These are phyloP conservation scores for Eurosta solidaginis DNA, from an alignment of 1,140 invertebrate species.

Conservation along the genomic window DNA sequence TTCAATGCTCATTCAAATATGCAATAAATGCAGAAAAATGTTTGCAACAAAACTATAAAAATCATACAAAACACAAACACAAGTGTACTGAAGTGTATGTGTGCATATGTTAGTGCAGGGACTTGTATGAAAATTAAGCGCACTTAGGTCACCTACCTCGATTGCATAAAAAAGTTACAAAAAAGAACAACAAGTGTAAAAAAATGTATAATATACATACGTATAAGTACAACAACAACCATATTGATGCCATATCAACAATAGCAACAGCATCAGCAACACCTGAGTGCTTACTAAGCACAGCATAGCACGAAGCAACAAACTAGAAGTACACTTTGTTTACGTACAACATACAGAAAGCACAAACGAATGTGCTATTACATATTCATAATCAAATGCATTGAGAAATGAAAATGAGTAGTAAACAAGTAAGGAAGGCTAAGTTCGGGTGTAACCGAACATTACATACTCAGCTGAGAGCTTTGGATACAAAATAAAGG, in stretches of 20 bases:
- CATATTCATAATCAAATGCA: constrained; percentile 22
- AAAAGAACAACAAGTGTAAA: not conserved
- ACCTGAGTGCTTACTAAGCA: constrained; percentile 32
- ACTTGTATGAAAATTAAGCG: constrained; percentile 17
- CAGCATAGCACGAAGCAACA: constrained; percentile 40
- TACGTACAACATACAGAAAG: constrained; percentile 39
- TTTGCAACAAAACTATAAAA: not conserved
- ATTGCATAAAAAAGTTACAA: not conserved
- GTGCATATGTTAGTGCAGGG: not conserved
- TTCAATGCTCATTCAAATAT: constrained; percentile 8
- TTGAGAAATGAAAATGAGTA: not conserved
- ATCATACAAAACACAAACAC: not conserved
- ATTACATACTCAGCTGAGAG: too few species aligned
- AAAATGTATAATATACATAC: not conserved
- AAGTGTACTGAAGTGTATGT: not conserved
- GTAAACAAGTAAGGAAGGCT: not conserved
- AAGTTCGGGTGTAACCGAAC: not conserved
- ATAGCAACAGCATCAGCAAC: not conserved
- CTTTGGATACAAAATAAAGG: too few species aligned
- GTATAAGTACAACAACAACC: not conserved
- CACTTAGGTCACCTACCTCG: constrained; percentile 29
- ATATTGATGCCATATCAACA: too few species aligned
- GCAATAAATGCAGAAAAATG: constrained; percentile 18
- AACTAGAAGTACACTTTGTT: constrained; percentile 44
- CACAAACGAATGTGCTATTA: not conserved